Evolutionary conservation across 2,113 vertebrate genomes (phyloP).

Genomic region (Brienomyrus brachyistius): DNA sequence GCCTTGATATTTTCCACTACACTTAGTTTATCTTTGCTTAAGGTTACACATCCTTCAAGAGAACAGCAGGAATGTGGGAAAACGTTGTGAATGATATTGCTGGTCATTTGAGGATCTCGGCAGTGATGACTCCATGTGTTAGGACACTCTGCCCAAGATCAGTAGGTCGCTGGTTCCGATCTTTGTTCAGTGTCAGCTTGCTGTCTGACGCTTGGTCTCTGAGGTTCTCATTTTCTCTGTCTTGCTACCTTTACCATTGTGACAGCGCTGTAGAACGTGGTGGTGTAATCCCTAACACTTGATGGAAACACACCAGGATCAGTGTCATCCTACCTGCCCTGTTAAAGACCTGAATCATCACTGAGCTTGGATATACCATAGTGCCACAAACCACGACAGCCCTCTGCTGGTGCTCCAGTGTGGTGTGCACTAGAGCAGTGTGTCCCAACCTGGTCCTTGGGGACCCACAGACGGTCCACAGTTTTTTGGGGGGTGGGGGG

Average conservation of each 20-base stretch:
- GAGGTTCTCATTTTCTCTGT: not conserved
- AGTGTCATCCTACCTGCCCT: not conserved
- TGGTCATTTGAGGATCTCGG: not conserved
- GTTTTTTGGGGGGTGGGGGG: too few relatives aligned
- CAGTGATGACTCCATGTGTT: not conserved
- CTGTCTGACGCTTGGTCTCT: not conserved
- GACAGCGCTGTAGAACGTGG: not conserved
- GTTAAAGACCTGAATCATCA: not conserved
- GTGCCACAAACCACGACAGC: not conserved
- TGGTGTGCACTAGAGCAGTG: not conserved
- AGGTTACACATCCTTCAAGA: not conserved
- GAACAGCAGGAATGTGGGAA: not conserved
- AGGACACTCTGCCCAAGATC: not conserved
- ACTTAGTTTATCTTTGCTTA: not conserved
- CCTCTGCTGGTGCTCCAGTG: not conserved
- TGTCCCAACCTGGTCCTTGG: too few relatives aligned
- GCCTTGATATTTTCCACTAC: not conserved
- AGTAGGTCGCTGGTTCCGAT: not conserved
- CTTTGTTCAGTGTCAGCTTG: not conserved
- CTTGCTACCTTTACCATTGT: not conserved
- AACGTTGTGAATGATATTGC: not conserved
- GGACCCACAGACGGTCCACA: too few relatives aligned
- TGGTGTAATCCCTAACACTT: not conserved
- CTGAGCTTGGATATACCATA: not conserved
- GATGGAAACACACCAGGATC: not conserved